phyloP scores from a whole-genome alignment of 2,113 vertebrate genomes.

The Monopterus albus region DNA sequence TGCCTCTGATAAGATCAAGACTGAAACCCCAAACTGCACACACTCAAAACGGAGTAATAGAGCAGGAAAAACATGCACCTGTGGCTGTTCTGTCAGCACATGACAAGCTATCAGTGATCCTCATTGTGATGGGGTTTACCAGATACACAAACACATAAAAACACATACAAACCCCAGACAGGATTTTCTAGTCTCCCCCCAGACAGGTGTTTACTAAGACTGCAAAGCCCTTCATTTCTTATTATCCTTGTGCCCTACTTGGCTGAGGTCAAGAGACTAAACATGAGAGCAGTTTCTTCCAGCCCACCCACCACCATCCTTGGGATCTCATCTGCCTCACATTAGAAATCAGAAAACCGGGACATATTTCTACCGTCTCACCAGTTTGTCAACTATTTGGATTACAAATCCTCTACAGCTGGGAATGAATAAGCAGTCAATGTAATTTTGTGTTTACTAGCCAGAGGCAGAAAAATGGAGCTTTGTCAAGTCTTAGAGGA shows the following conservation, averaged over 20 bases:
- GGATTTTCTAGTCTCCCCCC: constrained; percentile 63
- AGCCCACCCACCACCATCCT: constrained; percentile 65
- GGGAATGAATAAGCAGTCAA: constrained; percentile 51
- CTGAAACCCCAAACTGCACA: constrained; percentile 31
- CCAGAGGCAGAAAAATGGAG: constrained; percentile 2
- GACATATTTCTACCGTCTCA: neutral
- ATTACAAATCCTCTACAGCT: constrained; percentile 13
- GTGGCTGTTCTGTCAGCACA: constrained; percentile 68
- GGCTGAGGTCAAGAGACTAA: constrained; percentile 54
- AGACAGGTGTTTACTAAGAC: constrained; percentile 73
- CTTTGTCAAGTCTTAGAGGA: constrained; percentile 24
- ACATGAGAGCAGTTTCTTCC: constrained; percentile 34
- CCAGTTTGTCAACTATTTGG: constrained; percentile 35
- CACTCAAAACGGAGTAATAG: constrained; percentile 22
- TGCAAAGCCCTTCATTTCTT: constrained; percentile 56
- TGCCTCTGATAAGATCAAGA: constrained; percentile 24
- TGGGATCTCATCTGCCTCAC: neutral
- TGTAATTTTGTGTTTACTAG: constrained; percentile 33
- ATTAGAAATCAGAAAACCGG: neutral
- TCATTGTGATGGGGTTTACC: constrained; percentile 44
- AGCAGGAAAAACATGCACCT: constrained; percentile 66
- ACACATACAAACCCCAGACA: constrained; percentile 61
- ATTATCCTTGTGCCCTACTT: constrained; percentile 30
- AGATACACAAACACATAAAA: constrained; percentile 35
- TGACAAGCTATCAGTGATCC: constrained; percentile 61